Percentiles rank a stretch among this genome's conserved stretches.
These are phyloP conservation scores for Pandemis heparana DNA, from an alignment of 2,888 invertebrate species.

Conservation along the genomic window DNA sequence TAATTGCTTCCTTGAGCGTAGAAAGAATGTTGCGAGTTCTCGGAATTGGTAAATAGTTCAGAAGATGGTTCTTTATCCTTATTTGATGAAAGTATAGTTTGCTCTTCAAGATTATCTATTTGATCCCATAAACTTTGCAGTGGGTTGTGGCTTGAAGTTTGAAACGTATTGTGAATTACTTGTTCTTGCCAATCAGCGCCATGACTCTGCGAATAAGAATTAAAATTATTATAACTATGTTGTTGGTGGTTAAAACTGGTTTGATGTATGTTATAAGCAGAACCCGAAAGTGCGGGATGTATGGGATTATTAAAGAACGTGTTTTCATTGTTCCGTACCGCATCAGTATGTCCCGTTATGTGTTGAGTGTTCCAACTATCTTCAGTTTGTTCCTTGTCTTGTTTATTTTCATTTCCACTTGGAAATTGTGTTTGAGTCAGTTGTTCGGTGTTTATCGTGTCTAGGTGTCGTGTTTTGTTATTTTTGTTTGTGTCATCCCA, in stretches of 20 bases:
- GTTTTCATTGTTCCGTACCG: slow-evolving; percentile 6
- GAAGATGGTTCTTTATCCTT: slow-evolving; percentile 41
- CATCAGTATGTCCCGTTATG: slow-evolving; percentile 18
- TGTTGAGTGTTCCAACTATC: slow-evolving; percentile 26
- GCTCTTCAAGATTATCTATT: slow-evolving; percentile 46
- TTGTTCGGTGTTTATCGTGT: slow-evolving; percentile 34
- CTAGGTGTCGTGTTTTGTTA: slow-evolving; percentile 24
- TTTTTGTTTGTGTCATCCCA: slow-evolving; percentile 34
- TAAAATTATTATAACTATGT: slow-evolving; percentile 26
- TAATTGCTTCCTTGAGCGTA: slow-evolving; percentile 15
- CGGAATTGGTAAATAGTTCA: slow-evolving; percentile 7
- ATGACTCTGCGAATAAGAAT: slow-evolving; percentile 36
- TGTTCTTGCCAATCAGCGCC: slow-evolving; percentile 36
- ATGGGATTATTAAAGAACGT: slow-evolving; percentile 9
- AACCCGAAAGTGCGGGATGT: slow-evolving; percentile 14
- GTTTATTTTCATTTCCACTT: slow-evolving; percentile 26
- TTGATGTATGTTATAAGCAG: slow-evolving; percentile 24
- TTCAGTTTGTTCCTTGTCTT: slow-evolving; percentile 38
- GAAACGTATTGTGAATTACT: slow-evolving; percentile 18
- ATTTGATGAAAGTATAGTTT: slow-evolving; percentile 26
- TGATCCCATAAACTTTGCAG: slow-evolving; percentile 50
- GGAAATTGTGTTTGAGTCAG: slow-evolving; percentile 27
- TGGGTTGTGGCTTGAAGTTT: slow-evolving; percentile 32
- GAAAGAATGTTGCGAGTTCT: slow-evolving; percentile 22
- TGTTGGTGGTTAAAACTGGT: slow-evolving; percentile 9